Evolutionary conservation across 2,113 vertebrate species (phyloP).

Genomic region (Neolamprologus toae): DNA sequence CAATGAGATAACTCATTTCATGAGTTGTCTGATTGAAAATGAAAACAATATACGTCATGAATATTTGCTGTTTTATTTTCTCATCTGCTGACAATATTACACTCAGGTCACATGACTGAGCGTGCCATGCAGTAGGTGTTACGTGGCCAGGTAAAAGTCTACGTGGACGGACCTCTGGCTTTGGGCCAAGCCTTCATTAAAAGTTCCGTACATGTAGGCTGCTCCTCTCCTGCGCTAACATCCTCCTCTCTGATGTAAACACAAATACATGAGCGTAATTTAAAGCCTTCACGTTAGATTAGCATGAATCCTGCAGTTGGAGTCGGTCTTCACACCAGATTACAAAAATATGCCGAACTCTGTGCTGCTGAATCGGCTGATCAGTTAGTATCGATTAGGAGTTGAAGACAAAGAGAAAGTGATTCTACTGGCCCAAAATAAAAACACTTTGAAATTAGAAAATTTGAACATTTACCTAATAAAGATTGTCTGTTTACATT

Average conservation of each 20-base stretch:
- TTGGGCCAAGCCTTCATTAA: background rate
- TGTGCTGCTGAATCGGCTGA: background rate
- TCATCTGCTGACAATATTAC: background rate
- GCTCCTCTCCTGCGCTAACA: background rate
- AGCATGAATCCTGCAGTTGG: background rate
- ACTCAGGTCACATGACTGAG: background rate
- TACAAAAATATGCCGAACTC: background rate
- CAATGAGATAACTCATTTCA: background rate
- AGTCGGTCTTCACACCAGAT: background rate
- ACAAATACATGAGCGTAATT: background rate
- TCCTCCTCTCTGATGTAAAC: background rate
- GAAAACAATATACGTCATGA: background rate
- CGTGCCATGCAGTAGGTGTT: background rate
- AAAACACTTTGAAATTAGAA: background rate
- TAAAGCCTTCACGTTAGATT: background rate
- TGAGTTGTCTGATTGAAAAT: background rate
- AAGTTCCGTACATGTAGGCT: background rate
- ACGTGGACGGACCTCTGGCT: background rate
- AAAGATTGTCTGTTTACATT: background rate
- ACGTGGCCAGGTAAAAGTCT: conserved; percentile 11
- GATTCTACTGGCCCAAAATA: background rate
- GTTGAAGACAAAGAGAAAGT: background rate
- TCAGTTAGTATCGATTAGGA: background rate
- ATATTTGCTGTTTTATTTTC: background rate
- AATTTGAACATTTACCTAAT: background rate